phyloP scores from a whole-genome alignment of 2,113 vertebrate genomes.

The Mustela lutreola region DNA sequence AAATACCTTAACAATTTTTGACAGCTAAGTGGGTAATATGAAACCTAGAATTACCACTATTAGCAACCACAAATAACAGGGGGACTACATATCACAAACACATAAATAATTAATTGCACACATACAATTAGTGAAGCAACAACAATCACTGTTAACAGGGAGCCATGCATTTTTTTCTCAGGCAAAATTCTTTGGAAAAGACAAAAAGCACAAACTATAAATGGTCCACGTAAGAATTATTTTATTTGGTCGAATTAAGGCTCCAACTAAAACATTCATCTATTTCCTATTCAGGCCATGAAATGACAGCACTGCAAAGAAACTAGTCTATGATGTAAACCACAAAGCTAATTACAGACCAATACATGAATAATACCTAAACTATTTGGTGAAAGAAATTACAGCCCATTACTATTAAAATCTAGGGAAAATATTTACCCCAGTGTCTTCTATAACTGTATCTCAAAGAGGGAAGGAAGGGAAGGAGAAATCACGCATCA shows the following conservation, averaged over 20 bases:
- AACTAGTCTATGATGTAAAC: not conserved
- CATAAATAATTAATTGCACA: constrained; percentile 67
- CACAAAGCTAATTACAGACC: constrained; percentile 51
- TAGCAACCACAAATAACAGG: constrained; percentile 69
- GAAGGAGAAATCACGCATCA: not conserved
- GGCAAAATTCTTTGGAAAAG: constrained; percentile 50
- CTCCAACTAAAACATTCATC: constrained; percentile 19
- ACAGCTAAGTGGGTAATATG: constrained; percentile 72
- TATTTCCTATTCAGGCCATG: not conserved
- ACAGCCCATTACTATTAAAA: not conserved
- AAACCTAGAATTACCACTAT: constrained; percentile 82
- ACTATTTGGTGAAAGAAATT: constrained; percentile 47
- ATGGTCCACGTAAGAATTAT: constrained; percentile 8
- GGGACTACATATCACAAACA: constrained; percentile 65
- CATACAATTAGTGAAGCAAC: constrained; percentile 62
- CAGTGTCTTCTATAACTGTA: constrained; percentile 20
- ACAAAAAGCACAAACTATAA: constrained; percentile 53
- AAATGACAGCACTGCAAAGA: constrained; percentile 39
- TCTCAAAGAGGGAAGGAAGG: not conserved
- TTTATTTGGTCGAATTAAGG: constrained; percentile 63
- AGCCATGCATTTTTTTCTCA: constrained; percentile 14
- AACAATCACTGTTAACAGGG: constrained; percentile 60
- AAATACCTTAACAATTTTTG: constrained; percentile 64
- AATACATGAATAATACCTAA: not conserved
- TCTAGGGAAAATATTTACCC: not conserved